Conservation (phyloP, 53 echinoderm and acorn worm genomes). For the Hippasteria phrygiana region DNA sequence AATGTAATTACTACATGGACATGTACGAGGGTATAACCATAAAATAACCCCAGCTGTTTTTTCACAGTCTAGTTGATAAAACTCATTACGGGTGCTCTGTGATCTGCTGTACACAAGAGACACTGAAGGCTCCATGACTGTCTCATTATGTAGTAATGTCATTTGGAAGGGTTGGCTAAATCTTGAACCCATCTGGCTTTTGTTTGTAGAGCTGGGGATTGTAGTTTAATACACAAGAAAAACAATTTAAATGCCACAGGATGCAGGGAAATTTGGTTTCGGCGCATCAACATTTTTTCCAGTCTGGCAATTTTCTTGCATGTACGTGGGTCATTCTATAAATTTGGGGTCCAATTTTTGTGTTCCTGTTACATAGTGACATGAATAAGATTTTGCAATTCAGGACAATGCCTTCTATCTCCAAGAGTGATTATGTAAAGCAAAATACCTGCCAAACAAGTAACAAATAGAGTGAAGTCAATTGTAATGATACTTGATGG, state of each 20-base stretch:
- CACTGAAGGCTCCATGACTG: neutral
- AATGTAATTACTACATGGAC: neutral
- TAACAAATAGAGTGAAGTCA: no score
- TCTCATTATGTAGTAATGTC: neutral
- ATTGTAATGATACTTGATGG: no score
- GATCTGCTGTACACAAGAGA: neutral
- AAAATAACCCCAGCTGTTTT: neutral
- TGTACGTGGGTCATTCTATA: no score
- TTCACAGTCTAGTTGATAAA: conserved; percentile 32
- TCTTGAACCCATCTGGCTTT: neutral
- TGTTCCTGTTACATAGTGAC: no score
- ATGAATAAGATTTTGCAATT: no score
- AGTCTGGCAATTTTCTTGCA: no score
- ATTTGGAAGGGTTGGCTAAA: neutral
- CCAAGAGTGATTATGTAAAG: no score
- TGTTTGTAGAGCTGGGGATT: neutral
- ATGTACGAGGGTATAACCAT: neutral
- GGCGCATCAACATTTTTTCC: neutral
- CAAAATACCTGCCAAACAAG: no score
- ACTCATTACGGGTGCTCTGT: conserved; percentile 1
- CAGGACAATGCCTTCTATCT: no score
- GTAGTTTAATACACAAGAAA: no score
- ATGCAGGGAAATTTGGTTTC: neutral
- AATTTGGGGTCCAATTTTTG: no score
- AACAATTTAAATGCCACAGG: neutral